phyloP scores from a whole-genome alignment of 2,888 invertebrate species.

The Sphaeridia pumilis region DNA sequence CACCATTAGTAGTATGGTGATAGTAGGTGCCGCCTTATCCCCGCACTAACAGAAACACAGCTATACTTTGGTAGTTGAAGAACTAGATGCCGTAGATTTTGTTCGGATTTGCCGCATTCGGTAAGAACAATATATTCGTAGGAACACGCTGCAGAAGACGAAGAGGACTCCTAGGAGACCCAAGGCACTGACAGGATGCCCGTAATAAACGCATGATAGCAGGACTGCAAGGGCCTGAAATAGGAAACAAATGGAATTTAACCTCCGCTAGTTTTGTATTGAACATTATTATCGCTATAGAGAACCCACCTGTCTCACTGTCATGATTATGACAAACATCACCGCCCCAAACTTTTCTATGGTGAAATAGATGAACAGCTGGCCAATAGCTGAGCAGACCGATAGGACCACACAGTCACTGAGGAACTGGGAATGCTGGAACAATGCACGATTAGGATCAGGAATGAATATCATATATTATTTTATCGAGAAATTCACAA shows the following conservation, averaged over 20 bases:
- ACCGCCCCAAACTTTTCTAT: slow-evolving; percentile 91
- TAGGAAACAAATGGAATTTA: slow-evolving; percentile 25
- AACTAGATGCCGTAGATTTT: slow-evolving; percentile 5
- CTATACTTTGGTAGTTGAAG: slow-evolving; percentile 18
- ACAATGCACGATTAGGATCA: slow-evolving; percentile 32
- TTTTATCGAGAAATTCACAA: not conserved
- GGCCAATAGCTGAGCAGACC: slow-evolving; percentile 80
- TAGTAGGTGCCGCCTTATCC: too few relatives aligned
- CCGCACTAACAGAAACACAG: too few relatives aligned
- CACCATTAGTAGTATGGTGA: too few relatives aligned
- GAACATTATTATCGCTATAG: not conserved
- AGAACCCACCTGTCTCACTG: slow-evolving; percentile 63
- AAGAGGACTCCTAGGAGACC: slow-evolving; percentile 70
- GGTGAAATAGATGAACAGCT: slow-evolving; percentile 93
- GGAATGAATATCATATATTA: not conserved
- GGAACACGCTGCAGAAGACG: slow-evolving; percentile 72
- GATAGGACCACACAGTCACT: slow-evolving; percentile 73
- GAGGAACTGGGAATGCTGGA: slow-evolving; percentile 64
- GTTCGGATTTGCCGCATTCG: slow-evolving; percentile 43
- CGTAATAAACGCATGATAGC: slow-evolving; percentile 83
- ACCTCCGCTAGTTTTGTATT: not conserved
- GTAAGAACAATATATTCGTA: slow-evolving; percentile 71
- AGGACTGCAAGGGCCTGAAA: slow-evolving; percentile 77
- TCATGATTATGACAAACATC: slow-evolving; percentile 97
- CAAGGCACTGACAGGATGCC: slow-evolving; percentile 64